Base-by-base conservation (phyloP, 1,140 invertebrate species). In the Apis dorsata region DNA sequence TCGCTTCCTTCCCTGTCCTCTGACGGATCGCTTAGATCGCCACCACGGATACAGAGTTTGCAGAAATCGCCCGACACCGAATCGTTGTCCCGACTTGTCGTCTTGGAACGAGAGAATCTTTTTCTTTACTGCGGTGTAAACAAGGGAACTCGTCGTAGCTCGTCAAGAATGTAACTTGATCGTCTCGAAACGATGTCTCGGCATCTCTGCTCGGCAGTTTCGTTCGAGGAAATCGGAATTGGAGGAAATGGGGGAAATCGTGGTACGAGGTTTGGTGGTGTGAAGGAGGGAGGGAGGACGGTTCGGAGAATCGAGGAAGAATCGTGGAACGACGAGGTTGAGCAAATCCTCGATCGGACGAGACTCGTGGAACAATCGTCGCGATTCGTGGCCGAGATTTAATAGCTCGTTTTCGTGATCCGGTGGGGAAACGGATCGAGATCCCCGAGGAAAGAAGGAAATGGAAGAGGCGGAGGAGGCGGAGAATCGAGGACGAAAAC, bases 391-490 rank as follows among this genome's bases (percentile, higher is more conserved):
- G 17, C 15, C 12, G 7, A 28, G 72, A 51, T 57, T 34, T 21
- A 12, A n/a, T 65, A n/a, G 15, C 9, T 7, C 1, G 0, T 24
- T 11, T 17, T 12, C 17, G 12, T 5, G 0, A 7, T 51, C 51
- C 21, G 49, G 11, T 49, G 15, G 24, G 51, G 34, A 28, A 69
- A 51, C 69, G 51, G 68, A n/a, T 34, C 34, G 34, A 34, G 34
- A 34, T 34, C 34, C 34, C 34, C 34, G 60, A 75, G n/a, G 51
- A 53, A 59, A 13, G 44, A 80, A 60, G 74, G 80, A 81, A 66
- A 86, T 87, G 86, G 60, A 88, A 85, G 79, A 88, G 65, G 2
- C 69, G 17, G 82, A 86, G n/a, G 87, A 89, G 74, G 60, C 15
- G 12, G 74, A 87, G 44, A 57, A 74, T 49, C 76, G 75, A 85